phyloP scores from a whole-genome alignment of 2,888 invertebrate genomes.

The Elysia crispata region DNA sequence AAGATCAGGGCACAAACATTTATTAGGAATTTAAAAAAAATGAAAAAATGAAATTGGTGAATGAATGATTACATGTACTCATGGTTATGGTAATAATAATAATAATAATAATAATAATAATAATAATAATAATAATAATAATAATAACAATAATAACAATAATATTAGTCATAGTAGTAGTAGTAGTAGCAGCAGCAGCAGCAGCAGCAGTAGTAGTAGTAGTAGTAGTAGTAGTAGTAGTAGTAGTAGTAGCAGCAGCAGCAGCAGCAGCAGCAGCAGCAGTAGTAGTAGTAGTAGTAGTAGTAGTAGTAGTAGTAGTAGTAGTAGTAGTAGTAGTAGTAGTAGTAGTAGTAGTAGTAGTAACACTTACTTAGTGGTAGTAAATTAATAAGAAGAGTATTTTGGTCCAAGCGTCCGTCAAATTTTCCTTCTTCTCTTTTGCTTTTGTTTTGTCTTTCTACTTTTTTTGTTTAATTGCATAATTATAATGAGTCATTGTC shows the following conservation, averaged over 20 bases:
- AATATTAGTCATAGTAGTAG: too few relatives aligned
- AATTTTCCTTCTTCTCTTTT: too few relatives aligned
- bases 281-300: conserved; percentile 15
- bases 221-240: conserved; percentile 25
- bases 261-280: not conserved
- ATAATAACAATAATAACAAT: too few relatives aligned
- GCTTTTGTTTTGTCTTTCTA: too few relatives aligned
- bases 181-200: too few relatives aligned
- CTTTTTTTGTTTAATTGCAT: too few relatives aligned
- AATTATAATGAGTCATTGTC: too few relatives aligned
- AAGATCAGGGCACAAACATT: too few relatives aligned
- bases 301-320: conserved; percentile 28
- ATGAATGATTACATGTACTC: too few relatives aligned
- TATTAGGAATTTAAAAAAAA: too few relatives aligned
- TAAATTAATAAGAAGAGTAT: not conserved
- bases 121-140: not conserved
- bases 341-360: conserved; percentile 26
- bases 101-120: not conserved
- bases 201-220: conserved; percentile 22
- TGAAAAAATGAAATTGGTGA: too few relatives aligned
- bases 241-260: conserved; percentile 18
- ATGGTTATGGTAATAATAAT: too few relatives aligned
- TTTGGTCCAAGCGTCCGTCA: not conserved
- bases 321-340: conserved; percentile 28
- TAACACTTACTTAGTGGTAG: not conserved